Percentiles rank a stretch among this genome's conserved stretches.
Conservation (phyloP, 2,888 invertebrate genomes). For the Lamellibrachia satsuma region DNA sequence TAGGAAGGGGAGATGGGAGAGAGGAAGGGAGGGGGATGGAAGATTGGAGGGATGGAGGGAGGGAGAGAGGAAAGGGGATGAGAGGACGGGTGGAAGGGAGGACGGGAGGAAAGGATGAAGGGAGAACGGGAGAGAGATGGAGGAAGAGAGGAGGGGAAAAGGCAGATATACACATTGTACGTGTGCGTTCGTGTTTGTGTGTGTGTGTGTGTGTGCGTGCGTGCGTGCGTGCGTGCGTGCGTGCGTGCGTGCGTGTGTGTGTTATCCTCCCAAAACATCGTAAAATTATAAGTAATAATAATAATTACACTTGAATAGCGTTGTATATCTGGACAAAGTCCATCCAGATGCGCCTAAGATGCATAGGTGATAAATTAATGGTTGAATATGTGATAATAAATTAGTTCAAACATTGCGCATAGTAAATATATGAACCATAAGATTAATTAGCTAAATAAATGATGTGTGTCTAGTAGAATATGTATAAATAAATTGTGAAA, state of each 20-base stretch:
- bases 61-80: background rate
- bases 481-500: no score
- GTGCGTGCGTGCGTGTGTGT: background rate
- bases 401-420: no score
- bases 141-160: background rate
- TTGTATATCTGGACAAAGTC: no score
- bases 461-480: no score
- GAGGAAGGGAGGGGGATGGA: background rate
- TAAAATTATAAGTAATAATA: background rate
- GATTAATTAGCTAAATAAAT: no score
- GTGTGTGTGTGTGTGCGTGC: background rate
- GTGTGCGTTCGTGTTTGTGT: no score
- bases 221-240: background rate
- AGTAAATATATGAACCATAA: no score
- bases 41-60: background rate
- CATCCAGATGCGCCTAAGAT: no score
- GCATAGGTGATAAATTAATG: no score
- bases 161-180: background rate
- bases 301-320: background rate
- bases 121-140: background rate
- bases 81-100: no score
- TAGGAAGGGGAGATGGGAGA: background rate
- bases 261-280: background rate
- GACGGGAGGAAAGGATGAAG: no score
- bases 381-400: no score